Evolutionary conservation across 1,140 invertebrate species (phyloP), one percentile per base, ranked within the genome.

Genomic region (Cardiocondyla obscurior): DNA sequence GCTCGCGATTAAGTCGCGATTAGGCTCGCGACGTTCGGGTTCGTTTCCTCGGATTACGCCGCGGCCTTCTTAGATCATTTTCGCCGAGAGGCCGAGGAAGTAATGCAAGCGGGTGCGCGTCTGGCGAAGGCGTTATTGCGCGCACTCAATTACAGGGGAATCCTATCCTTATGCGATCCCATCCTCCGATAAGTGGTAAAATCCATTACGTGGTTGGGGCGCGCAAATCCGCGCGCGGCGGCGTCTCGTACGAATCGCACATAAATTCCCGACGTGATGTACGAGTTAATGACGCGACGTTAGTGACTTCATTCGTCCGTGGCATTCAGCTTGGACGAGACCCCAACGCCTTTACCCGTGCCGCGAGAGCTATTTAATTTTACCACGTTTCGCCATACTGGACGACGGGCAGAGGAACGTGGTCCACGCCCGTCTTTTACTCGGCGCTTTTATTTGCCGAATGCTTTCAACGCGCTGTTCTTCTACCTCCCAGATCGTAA

Each of bases 221-320:
- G 30, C 58, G 57, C 19, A 39, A 72, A 72, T 57, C 55, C 49
- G 25, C 19, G 7, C 49, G 22, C 14, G 42, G 19, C 22, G 16
- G 16, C n/a, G 22, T 51, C 58, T 64, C 44, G 8, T 16, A 12
- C 57, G 49, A 62, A 62, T 19, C 33, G 30, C 44, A 51, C 60
- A 77, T 65, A 65, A 53, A 77, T 39, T 65, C 25, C 44, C 60
- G 19, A 25, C 33, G 60, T 33, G 33, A 67, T 67, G 33, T 77
- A 53, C 33, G 74, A 77, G 30, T 67, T 65, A 77, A 77, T 77
- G 74, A 77, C 60, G 33, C 22, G 60, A 77, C 44, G 44, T 76
- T 76, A 76, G 57, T 46, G 72, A 62, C 72, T 76, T 76, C 72
- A 76, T 76, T 76, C 72, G 39, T 57, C 25, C 22, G 53, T 58